Evolutionary conservation across 2,888 invertebrate genomes (phyloP), one percentile per base, ranked within the genome.

Genomic region (Agriopis aurantiaria): DNA sequence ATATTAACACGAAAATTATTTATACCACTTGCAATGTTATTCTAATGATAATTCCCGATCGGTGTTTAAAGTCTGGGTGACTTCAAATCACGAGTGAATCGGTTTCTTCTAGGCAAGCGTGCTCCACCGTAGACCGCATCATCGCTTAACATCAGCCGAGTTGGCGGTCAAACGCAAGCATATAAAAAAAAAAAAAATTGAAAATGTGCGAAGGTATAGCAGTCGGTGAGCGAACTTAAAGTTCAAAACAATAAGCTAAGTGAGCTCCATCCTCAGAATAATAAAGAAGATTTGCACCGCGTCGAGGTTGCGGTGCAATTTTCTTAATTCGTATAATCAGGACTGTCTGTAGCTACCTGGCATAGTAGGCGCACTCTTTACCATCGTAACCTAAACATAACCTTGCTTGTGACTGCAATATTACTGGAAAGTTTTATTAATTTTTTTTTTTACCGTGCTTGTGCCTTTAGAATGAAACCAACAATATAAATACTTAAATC

Each of bases 321-420:
- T 86, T 79, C 83, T 85, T 88, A 88, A 89, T 89, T 86, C 85
- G 81, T 88, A 86, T 89, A 88, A 89, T 89, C 86, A 85, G 60
- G 23, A 33, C 63, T 64, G 72, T 49, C 61, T 71, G 73, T 67
- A 59, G 73, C 74, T 74, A 73, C 74, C 77, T 76, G 66, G 66
- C 48, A n/a, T 46, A 8, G 51, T 23, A 10, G 17, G 43, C 9
- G 48, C 23, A 51, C 46, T 48, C 58, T 58, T 61, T 63, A 55
- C 60, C 40, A 53, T 58, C 48, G 51, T 45, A 23, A 23, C 33
- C 52, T 56, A 61, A 60, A 41, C 60, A 48, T 48, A 61, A 43
- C 61, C 51, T 14, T 49, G 14, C 8, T 49, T 49, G 48, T 48
- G 7, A 12, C 48, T 14, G 1, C 14, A 49, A 49, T 49, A n/a